Conservation (phyloP, 64 coral and sea anemone genomes). For the Pachyseris speciosa region DNA sequence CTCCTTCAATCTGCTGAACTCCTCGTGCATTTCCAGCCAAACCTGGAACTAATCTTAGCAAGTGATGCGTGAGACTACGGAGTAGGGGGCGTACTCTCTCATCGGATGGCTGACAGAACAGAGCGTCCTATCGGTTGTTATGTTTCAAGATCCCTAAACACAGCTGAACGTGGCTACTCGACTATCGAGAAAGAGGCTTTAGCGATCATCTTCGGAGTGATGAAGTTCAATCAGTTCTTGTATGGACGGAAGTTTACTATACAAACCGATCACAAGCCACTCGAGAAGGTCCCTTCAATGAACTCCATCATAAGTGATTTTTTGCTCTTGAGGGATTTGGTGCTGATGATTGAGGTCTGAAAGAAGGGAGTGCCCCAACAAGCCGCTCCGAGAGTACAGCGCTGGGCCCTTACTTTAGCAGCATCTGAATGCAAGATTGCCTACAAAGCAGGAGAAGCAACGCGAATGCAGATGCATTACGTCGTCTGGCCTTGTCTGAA, state of each 20-base stretch:
- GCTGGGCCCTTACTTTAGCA: conserved; percentile 47
- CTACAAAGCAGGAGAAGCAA: conserved; percentile 21
- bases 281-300: conserved; percentile 8
- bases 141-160: conserved; percentile 20
- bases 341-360: no score
- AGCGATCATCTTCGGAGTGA: conserved; percentile 24
- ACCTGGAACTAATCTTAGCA: conserved; percentile 8
- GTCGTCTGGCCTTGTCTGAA: conserved; percentile 9
- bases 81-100: conserved; percentile 20
- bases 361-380: conserved; percentile 30
- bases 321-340: no score
- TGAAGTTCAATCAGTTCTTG: conserved; percentile 31
- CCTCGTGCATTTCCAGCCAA: conserved; percentile 35
- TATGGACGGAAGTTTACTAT: conserved; percentile 18
- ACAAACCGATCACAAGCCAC: conserved; percentile 8
- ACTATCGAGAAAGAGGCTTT: conserved; percentile 48
- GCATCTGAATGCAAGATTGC: conserved; percentile 42
- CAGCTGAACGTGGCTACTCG: background rate
- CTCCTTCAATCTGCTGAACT: conserved; percentile 32
- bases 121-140: conserved; percentile 52
- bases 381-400: conserved; percentile 32
- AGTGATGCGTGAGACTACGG: conserved; percentile 45
- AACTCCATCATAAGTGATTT: no score
- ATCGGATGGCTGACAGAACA: conserved; percentile 23
- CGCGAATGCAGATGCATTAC: conserved; percentile 50